Base-by-base conservation (phyloP, 2,888 invertebrate genomes). In the Sphaeridia pumilis region DNA sequence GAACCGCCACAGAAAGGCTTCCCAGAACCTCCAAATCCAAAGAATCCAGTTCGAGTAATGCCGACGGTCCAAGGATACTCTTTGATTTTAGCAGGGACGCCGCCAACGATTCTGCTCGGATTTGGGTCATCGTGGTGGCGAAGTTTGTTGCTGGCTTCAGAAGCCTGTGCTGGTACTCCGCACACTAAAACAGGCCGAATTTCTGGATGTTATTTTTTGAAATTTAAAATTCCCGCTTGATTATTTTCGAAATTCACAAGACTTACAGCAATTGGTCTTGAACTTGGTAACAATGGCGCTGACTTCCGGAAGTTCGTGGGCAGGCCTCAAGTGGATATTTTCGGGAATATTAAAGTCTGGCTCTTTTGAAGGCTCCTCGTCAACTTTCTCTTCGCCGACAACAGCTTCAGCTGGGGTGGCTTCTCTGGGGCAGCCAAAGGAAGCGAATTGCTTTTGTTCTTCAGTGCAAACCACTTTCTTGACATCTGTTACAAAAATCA, bases 51-150 rank as follows among this genome's bases (percentile, higher is more conserved):
- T 1, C 50, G 42, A 14, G 28, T 28, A 3, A 57, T 35, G 12
- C 43, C 54, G 12, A 58, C 57, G 12, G 56, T 61, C 64, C 63
- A 63, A 2, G 63, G 63, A 42, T 60, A 59, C 27, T 63, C 60
- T 27, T 56, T 55, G 5, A 63, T 61, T 21, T 57, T 47, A 2
- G 61, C 60, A 10, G 56, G 56, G n/a, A 44, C 54, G 25, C 54
- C 54, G 3, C 48, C 48, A 2, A 54, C 54, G 41, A 54, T 54
- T 38, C 38, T 38, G 7, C 38, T 17, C 17, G 17, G 12, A 38
- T n/a, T n/a, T n/a, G 38, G 4, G 17, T 5, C 38, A 5, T 17
- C 17, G 10, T 7, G 7, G 17, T 38, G 12, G 10, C 17, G 7
- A 17, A 17, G 38, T 20, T 38, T 38, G 31, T 31, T 31, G n/a